Conservation (phyloP, 2,797 vertebrate genomes). For the Hyperoplus lanceolatus region DNA sequence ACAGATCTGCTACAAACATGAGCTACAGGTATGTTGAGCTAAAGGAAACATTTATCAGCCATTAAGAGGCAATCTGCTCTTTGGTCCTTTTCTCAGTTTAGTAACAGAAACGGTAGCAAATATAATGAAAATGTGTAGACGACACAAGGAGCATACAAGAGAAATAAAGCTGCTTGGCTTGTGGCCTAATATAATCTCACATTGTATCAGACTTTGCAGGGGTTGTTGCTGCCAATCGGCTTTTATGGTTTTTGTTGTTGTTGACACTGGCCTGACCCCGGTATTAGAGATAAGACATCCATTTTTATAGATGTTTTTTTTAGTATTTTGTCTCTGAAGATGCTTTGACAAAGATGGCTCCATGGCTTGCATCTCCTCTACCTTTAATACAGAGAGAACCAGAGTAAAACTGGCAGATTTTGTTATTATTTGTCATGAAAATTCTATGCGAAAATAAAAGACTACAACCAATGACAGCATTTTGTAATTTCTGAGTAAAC, state of each 20-base stretch:
- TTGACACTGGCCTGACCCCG: neutral
- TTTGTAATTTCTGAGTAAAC: neutral
- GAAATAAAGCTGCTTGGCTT: neutral
- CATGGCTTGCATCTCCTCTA: neutral
- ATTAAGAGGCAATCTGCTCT: neutral
- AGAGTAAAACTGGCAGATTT: constrained; percentile 10
- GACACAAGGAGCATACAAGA: neutral
- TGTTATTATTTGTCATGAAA: neutral
- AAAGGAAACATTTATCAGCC: constrained; percentile 9
- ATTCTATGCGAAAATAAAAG: neutral
- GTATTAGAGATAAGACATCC: neutral
- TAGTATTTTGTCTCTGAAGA: neutral
- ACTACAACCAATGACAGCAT: constrained; percentile 4
- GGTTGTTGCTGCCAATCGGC: neutral
- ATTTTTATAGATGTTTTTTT: neutral
- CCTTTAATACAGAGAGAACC: constrained; percentile 2
- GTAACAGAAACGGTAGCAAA: constrained; percentile 10
- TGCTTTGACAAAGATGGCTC: neutral
- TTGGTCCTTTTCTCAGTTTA: neutral
- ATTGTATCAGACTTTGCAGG: neutral
- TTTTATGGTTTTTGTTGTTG: neutral
- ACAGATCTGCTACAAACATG: neutral
- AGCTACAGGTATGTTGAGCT: neutral
- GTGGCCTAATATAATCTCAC: neutral
- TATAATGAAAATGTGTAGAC: constrained; percentile 2